Conservation (phyloP, 2,113 vertebrate species). For the Heterochromis multidens region DNA sequence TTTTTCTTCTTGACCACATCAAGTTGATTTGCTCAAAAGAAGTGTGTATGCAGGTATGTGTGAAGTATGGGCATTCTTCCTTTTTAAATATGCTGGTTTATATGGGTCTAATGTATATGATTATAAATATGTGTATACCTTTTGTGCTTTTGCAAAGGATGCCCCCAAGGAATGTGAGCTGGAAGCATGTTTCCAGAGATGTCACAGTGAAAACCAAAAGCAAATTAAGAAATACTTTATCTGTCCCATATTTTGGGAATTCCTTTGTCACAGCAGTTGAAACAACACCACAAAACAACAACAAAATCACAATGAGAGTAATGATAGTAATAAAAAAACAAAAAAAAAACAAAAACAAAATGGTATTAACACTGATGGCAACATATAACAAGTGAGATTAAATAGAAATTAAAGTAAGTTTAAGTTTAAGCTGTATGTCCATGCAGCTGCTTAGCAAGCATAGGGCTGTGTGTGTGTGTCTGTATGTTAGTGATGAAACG, state of each 20-base stretch:
- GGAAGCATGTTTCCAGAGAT: not conserved
- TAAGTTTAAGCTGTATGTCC: not conserved
- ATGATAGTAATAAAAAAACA: not conserved
- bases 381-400: not conserved
- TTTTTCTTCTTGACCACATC: not conserved
- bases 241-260: not conserved
- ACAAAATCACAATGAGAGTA: not conserved
- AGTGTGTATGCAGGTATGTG: not conserved
- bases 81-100: not conserved
- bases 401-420: not conserved
- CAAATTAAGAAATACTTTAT: slow-evolving; percentile 2
- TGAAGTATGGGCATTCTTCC: no score
- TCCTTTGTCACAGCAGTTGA: not conserved
- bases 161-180: not conserved
- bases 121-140: not conserved
- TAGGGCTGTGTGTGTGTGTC: not conserved
- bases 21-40: not conserved
- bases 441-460: not conserved
- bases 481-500: not conserved
- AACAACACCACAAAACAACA: no score
- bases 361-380: not conserved
- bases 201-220: slow-evolving; percentile 26
- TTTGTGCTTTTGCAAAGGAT: not conserved
- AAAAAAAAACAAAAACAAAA: not conserved
- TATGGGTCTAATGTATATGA: not conserved